phyloP scores from a whole-genome alignment of 2,888 invertebrate genomes.

The Xanthorhoe spadicearia region DNA sequence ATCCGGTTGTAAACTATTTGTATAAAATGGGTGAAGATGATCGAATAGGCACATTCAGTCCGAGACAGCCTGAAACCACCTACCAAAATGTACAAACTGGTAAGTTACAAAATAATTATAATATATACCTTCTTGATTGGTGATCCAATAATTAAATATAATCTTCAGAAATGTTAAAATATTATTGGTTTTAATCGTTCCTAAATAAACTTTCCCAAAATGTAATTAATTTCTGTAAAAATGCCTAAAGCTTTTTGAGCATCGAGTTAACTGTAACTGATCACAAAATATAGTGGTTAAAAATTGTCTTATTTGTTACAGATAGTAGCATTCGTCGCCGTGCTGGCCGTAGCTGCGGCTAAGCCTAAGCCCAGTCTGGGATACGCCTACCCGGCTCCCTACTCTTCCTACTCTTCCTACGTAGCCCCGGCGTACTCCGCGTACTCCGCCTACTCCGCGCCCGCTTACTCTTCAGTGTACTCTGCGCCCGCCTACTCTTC shows the following conservation, averaged over 20 bases:
- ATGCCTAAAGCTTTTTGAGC: background rate
- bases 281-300: background rate
- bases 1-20: slow-evolving; percentile 46
- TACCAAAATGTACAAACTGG: slow-evolving; percentile 49
- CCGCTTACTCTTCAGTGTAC: slow-evolving; percentile 5
- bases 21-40: slow-evolving; percentile 48
- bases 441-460: slow-evolving; percentile 23
- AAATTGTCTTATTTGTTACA: slow-evolving; percentile 42
- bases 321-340: slow-evolving; percentile 55
- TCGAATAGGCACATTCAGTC: slow-evolving; percentile 46
- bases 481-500: slow-evolving; percentile 18
- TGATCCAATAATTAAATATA: too few relatives aligned
- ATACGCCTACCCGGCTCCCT: slow-evolving; percentile 26
- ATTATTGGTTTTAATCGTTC: background rate
- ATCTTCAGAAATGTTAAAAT: too few relatives aligned
- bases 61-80: slow-evolving; percentile 45
- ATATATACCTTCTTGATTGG: too few relatives aligned
- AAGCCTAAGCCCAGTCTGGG: slow-evolving; percentile 60
- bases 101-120: slow-evolving; percentile 31
- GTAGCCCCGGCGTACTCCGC: slow-evolving; percentile 15
- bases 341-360: slow-evolving; percentile 67
- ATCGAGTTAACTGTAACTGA: background rate
- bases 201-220: background rate
- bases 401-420: slow-evolving; percentile 27
- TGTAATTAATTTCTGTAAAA: background rate